Conservation (phyloP, 2,113 vertebrate species). For the Eira barbara region DNA sequence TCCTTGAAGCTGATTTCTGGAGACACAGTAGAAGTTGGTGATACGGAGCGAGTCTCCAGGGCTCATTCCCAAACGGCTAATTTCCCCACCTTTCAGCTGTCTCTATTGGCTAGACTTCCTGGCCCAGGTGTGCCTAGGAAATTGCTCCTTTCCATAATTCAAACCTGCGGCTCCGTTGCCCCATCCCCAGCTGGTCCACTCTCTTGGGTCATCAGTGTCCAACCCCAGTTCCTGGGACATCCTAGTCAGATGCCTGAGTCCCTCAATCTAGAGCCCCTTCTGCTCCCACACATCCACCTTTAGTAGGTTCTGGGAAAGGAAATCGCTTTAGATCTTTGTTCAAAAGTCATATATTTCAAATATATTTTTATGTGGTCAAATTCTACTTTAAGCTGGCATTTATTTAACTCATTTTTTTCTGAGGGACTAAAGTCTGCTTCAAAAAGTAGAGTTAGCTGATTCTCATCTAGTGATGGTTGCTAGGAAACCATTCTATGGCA, state of each 20-base stretch:
- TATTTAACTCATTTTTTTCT: conserved; percentile 60
- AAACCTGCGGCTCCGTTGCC: neutral
- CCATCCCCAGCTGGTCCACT: neutral
- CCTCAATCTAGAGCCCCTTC: neutral
- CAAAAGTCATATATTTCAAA: conserved; percentile 46
- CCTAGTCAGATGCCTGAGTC: neutral
- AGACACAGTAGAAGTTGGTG: neutral
- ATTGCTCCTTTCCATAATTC: neutral
- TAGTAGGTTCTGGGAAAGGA: neutral
- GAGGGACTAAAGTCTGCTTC: conserved; percentile 44
- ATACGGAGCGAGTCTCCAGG: neutral
- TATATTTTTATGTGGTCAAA: conserved; percentile 39
- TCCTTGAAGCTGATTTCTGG: neutral
- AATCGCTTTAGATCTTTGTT: conserved; percentile 32
- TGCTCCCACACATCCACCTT: neutral
- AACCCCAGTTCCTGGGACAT: neutral
- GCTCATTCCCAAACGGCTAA: neutral
- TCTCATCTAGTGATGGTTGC: conserved; percentile 64
- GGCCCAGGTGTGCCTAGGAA: neutral
- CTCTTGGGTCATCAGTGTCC: neutral
- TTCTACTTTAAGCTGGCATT: conserved; percentile 53
- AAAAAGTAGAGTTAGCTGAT: conserved; percentile 60
- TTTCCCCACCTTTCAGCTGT: neutral
- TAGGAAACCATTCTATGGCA: conserved; percentile 70
- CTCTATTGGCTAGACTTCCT: neutral